Conservation (phyloP, 2,888 invertebrate genomes). For the Acanthopleura granulata region DNA sequence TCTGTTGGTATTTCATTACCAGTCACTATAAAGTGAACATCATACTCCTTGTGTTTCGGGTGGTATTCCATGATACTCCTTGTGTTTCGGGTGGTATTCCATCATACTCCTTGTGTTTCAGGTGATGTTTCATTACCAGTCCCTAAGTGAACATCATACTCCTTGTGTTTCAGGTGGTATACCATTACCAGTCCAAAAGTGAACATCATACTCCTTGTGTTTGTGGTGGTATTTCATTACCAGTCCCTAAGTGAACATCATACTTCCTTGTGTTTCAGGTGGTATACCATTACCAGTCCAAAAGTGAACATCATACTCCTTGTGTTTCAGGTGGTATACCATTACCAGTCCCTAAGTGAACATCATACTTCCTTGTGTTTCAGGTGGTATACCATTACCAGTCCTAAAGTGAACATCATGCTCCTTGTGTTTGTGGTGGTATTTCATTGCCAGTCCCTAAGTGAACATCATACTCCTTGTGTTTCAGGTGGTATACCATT, state of each 20-base stretch:
- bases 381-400: conserved; percentile 90
- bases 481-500: conserved; percentile 89
- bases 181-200: conserved; percentile 93
- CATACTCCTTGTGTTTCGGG: conserved; percentile 66
- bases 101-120: conserved; percentile 75
- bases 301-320: conserved; percentile 93
- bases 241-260: conserved; percentile 93
- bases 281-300: conserved; percentile 91
- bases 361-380: conserved; percentile 67
- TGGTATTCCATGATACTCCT: conserved; percentile 84
- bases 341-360: conserved; percentile 93
- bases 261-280: conserved; percentile 70
- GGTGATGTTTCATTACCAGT: conserved; percentile 91
- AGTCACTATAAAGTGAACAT: conserved; percentile 92
- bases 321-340: conserved; percentile 86
- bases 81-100: conserved; percentile 78
- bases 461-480: conserved; percentile 91
- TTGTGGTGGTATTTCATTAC: conserved; percentile 84
- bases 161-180: conserved; percentile 84
- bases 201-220: conserved; percentile 77
- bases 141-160: conserved; percentile 92
- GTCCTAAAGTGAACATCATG: conserved; percentile 90
- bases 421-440: conserved; percentile 73
- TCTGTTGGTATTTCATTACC: conserved; percentile 87
- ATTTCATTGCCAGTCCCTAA: conserved; percentile 92